Base-by-base conservation (phyloP, 1,140 invertebrate genomes). In the Elymnias hypermnestra region DNA sequence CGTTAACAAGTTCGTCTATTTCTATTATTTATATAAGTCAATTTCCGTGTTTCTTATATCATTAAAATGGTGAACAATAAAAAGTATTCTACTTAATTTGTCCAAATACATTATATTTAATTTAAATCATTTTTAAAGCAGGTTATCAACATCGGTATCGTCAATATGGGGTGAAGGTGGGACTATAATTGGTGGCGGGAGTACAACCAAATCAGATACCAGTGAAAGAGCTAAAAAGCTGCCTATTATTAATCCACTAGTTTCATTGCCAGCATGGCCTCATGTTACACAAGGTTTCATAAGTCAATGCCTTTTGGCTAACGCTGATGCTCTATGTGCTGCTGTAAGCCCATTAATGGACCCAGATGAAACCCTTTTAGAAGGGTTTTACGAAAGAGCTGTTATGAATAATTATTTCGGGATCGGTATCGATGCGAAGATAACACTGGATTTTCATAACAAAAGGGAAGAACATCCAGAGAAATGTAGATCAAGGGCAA, bases 331-430 rank as follows among this genome's bases (percentile, higher is more conserved):
- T 6, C 87, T 99, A 0, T 98, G 97, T 87, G 96, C 97, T 21
- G 95, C 96, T 3, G 96, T 95, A 7, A 96, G 95, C 53, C 96
- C 96, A 2, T 84, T 98, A 7, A 95, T 97, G 91, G 95, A 97
- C 82, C 92, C 93, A 0, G 95, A 97, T 79, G 94, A 97, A 69
- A 95, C 95, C 4, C 88, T 95, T 6, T 78, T 96, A 86, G 95
- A 97, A 86, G 95, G 96, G 2, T 98, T 96, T 79, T 94, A 94
- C 58, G 97, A 99, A 83, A 92, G 93, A 54, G 97, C 95, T 55
- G 97, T 99, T 0, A 99, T 99, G 97, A 99, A 99, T 75, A 99
- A 99, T 78, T 99, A 99, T 81, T 99, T 99, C 85, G 98, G 98
- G 0, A 99, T 99, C 73, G 98, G 98, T 7, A 96, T 99, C 33